phyloP scores from a whole-genome alignment of 2,888 invertebrate species.

The Lycia hirtaria region DNA sequence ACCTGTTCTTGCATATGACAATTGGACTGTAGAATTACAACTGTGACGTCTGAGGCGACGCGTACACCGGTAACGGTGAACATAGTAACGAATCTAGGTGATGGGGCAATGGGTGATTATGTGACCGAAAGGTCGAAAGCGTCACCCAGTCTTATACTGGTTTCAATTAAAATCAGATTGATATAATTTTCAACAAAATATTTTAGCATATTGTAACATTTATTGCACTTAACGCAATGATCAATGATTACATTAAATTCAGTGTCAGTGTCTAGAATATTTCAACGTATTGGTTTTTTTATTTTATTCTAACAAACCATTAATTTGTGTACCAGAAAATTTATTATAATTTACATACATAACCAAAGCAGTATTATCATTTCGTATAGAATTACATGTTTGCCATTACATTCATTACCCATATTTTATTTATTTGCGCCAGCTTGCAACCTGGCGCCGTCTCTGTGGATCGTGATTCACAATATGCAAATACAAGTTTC shows the following conservation, averaged over 20 bases:
- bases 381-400: not conserved
- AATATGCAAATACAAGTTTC: constrained; percentile 58
- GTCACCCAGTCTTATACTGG: too few relatives aligned
- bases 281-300: too few relatives aligned
- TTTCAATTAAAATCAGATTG: too few relatives aligned
- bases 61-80: constrained; percentile 47
- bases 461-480: constrained; percentile 52
- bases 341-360: too few relatives aligned
- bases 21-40: constrained; percentile 27
- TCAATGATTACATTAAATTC: too few relatives aligned
- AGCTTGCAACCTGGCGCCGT: constrained; percentile 19
- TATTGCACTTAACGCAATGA: too few relatives aligned
- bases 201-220: too few relatives aligned
- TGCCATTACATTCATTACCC: not conserved
- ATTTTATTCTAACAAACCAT: too few relatives aligned
- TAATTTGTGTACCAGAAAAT: too few relatives aligned
- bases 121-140: not conserved
- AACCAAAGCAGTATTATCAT: too few relatives aligned
- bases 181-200: too few relatives aligned
- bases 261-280: too few relatives aligned
- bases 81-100: constrained; percentile 16
- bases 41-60: constrained; percentile 43
- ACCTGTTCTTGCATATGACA: constrained; percentile 47
- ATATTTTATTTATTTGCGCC: constrained; percentile 3
- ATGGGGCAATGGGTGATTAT: constrained; percentile 1